Conservation (phyloP, 2,888 invertebrate genomes). For the Drosophila ochracea region DNA sequence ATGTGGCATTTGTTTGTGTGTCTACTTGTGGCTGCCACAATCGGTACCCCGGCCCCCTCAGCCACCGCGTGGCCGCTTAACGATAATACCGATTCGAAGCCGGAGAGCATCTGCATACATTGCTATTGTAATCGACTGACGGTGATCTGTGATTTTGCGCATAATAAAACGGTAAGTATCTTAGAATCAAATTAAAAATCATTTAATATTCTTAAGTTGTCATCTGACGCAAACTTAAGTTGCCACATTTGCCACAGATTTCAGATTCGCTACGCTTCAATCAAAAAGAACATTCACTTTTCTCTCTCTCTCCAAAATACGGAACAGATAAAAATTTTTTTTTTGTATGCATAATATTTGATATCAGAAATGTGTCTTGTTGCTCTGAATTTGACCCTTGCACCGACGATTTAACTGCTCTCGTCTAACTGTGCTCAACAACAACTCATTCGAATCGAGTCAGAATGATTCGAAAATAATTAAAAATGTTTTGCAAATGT, state of each 20-base stretch:
- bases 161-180: constrained; percentile 47
- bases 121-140: constrained; percentile 23
- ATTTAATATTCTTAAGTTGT: neutral
- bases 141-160: constrained; percentile 34
- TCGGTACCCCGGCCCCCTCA: neutral
- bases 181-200: neutral
- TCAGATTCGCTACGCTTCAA: neutral
- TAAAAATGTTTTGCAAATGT: neutral
- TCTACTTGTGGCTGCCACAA: constrained; percentile 20
- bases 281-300: neutral
- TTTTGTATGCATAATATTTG: no score
- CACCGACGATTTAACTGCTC: neutral
- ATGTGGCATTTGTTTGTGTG: constrained; percentile 26
- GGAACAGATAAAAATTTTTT: no score
- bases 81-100: neutral
- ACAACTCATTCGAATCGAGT: neutral
- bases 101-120: constrained; percentile 33
- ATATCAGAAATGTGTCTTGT: no score
- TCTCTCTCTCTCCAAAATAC: no score
- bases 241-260: neutral
- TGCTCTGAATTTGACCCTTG: no score
- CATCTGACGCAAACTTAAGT: neutral
- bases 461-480: constrained; percentile 3
- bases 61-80: neutral
- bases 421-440: neutral